Evolutionary conservation across 2,113 vertebrate species (phyloP).

Genomic region (Corythornis madagascariensis): DNA sequence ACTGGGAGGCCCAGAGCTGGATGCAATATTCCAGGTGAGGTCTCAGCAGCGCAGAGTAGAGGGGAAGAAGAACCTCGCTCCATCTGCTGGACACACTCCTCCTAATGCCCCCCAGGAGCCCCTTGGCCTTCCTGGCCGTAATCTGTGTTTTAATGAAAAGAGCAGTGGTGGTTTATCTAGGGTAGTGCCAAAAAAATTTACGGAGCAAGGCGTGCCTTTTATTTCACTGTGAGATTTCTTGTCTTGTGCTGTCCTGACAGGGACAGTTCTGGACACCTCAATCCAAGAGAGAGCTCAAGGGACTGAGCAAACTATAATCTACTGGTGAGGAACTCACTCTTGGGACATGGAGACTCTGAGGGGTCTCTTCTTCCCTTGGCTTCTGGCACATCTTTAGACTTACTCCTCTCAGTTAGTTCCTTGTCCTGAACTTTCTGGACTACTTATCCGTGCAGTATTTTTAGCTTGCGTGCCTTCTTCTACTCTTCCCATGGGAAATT

Average conservation of each 20-base stretch:
- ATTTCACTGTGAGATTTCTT: background rate
- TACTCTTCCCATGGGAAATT: background rate
- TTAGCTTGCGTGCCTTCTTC: background rate
- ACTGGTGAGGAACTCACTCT: background rate
- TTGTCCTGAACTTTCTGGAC: background rate
- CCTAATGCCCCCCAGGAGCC: no score
- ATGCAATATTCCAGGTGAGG: no score
- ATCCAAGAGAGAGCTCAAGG: no score
- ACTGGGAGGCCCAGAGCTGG: no score
- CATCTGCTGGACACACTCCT: no score
- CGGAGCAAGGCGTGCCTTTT: background rate
- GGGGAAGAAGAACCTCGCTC: no score
- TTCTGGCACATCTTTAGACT: background rate
- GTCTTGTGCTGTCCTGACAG: accelerated
- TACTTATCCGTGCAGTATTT: background rate
- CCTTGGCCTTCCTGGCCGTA: accelerated
- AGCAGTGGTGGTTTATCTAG: background rate
- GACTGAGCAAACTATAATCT: background rate
- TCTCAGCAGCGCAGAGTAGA: no score
- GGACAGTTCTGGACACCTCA: no score
- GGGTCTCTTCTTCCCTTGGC: background rate
- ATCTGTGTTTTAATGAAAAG: background rate
- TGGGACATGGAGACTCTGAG: background rate
- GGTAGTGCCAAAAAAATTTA: background rate
- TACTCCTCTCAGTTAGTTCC: background rate